Base-by-base conservation (phyloP, 2,888 invertebrate species). In the Polylopha cassiicola region DNA sequence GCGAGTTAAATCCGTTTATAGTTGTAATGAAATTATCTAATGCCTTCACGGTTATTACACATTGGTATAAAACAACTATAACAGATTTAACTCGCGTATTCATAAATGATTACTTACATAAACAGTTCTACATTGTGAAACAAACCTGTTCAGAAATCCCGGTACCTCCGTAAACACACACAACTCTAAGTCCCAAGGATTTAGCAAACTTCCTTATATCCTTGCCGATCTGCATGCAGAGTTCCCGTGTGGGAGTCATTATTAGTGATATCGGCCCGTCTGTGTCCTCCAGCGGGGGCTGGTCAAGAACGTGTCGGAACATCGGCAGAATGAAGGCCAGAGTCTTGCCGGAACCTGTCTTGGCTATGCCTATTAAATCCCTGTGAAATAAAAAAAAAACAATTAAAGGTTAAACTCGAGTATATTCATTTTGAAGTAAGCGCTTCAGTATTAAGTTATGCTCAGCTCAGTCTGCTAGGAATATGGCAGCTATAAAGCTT, bases 311-410 rank as follows among this genome's bases (percentile, higher is more conserved):
- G 63, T 99, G 99, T 3, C 89, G 85, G 78, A 99, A 96, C 98
- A 99, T 97, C 0, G 99, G 99, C 42, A 99, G 78, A 42, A 99
- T 90, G 76, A 99, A 99, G 0, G 99, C 99, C 32, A 99, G 79
- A 1, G 99, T 99, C 86, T 99, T 99, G 17, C 99, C 99, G 65
- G 97, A 97, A 26, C 99, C 99, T 0, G 99, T 99, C 84, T 99
- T 99, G 1, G 99, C 99, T 68, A 99, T 99, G 37, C 99, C 99
- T 63, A 99, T 99, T 44, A 99, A 86, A 80, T 99, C 98, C 41
- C 86, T 86, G 61, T n/a, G n/a, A n/a, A n/a, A n/a, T n/a, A n/a
- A n/a, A n/a, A n/a, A n/a, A n/a, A n/a, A n/a, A n/a, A n/a, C n/a
- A n/a, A n/a, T n/a, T n/a, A n/a, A n/a, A n/a, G n/a, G n/a, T n/a